phyloP scores from a whole-genome alignment of 1,140 invertebrate species.

The Sycophaga agraensis region DNA sequence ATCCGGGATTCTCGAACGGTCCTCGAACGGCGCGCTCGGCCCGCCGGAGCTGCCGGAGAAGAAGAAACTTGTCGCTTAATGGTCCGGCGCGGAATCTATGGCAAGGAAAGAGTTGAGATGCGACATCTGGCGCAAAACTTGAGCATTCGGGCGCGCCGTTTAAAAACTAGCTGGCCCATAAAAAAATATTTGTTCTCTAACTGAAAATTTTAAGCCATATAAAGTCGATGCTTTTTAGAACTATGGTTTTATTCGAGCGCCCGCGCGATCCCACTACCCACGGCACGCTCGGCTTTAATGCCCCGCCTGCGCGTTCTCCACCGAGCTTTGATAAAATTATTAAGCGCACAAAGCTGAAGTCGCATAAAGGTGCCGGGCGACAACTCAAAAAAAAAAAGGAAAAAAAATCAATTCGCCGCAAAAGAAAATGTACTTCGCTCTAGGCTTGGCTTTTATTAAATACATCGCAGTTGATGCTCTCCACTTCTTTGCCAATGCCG shows the following conservation, averaged over 20 bases:
- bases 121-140: constrained; percentile 7
- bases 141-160: not conserved
- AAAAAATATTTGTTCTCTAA: constrained; percentile 9
- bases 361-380: not conserved
- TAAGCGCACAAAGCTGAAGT: no score
- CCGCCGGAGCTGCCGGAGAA: no score
- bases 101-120: not conserved
- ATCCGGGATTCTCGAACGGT: not conserved
- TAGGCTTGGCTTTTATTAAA: not conserved
- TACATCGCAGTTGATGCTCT: not conserved
- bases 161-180: not conserved
- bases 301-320: not conserved
- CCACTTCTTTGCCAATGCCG: not conserved
- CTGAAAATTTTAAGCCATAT: not conserved
- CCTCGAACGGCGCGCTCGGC: no score
- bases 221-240: no score
- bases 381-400: no score
- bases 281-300: no score
- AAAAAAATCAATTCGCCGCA: not conserved
- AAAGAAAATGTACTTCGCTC: not conserved
- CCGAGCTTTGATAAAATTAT: not conserved
- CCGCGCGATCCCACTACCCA: no score
- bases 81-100: no score
- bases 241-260: no score
- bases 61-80: no score